These are phyloP conservation scores for Enteromius unitaeniatus DNA, from an alignment of 2,797 vertebrate genomes.

Conservation along the genomic window DNA sequence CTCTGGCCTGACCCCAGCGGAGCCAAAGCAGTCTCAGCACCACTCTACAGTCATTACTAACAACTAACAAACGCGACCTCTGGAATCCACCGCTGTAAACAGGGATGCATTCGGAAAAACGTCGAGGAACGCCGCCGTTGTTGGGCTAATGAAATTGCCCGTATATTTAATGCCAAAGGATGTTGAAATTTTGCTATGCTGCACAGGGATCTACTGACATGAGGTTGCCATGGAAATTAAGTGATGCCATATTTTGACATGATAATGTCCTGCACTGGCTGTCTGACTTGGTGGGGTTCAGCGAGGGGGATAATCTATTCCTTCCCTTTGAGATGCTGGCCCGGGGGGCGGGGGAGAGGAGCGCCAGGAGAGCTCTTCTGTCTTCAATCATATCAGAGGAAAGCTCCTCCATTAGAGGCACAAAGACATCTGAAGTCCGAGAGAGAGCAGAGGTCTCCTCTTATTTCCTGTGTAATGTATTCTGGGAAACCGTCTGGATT, in stretches of 20 bases:
- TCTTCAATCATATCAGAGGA: conserved; percentile 65
- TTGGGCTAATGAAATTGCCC: conserved; percentile 24
- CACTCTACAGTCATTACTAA: conserved; percentile 6
- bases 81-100: conserved; percentile 14
- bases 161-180: conserved; percentile 34
- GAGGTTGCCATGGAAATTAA: conserved; percentile 59
- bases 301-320: conserved; percentile 64
- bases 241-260: conserved; percentile 62
- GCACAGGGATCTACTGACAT: conserved; percentile 44
- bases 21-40: conserved; percentile 26
- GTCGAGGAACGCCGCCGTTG: background rate
- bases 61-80: conserved; percentile 18
- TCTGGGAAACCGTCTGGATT: conserved; percentile 62
- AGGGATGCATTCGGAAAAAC: background rate
- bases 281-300: conserved; percentile 63
- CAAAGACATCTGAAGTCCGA: conserved; percentile 63
- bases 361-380: conserved; percentile 61
- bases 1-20: conserved; percentile 45
- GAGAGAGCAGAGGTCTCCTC: conserved; percentile 62
- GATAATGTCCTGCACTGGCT: conserved; percentile 59
- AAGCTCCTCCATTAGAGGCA: conserved; percentile 66
- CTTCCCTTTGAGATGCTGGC: conserved; percentile 64
- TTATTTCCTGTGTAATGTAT: conserved; percentile 65
- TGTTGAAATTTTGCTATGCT: conserved; percentile 43
- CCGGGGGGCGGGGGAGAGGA: conserved; percentile 56